Percentiles rank a stretch among this genome's conserved stretches.
phyloP scores from a whole-genome alignment of 2,797 vertebrate genomes.

The Acanthurus lineatus region DNA sequence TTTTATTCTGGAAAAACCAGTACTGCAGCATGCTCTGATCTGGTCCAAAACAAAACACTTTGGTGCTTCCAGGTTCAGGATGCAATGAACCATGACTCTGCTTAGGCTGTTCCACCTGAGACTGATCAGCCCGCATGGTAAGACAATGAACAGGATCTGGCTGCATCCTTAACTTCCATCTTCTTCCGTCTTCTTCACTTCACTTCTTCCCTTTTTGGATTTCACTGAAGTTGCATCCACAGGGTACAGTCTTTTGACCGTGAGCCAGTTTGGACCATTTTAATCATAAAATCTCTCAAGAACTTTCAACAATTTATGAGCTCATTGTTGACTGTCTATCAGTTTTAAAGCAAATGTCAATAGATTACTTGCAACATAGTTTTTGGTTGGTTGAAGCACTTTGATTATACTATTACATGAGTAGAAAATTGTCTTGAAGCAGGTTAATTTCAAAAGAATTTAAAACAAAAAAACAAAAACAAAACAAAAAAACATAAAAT shows the following conservation, averaged over 20 bases:
- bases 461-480: background rate
- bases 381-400: background rate
- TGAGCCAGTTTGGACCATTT: constrained; percentile 37
- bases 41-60: constrained; percentile 41
- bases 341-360: constrained; percentile 9
- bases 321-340: background rate
- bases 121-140: constrained; percentile 40
- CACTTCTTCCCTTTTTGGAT: constrained; percentile 6
- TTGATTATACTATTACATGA: background rate
- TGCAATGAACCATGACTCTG: constrained; percentile 42
- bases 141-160: constrained; percentile 27
- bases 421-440: constrained; percentile 1
- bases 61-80: constrained; percentile 15
- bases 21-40: constrained; percentile 6
- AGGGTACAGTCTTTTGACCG: constrained; percentile 18
- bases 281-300: constrained; percentile 31
- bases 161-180: constrained; percentile 15
- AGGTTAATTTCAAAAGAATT: constrained; percentile 9
- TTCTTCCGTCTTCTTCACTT: constrained; percentile 13
- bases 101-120: constrained; percentile 36
- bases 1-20: constrained; percentile 41
- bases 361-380: constrained; percentile 4
- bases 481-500: too few relatives aligned
- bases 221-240: constrained; percentile 33
- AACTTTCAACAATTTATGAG: constrained; percentile 9